Base-by-base conservation (phyloP, 2,888 invertebrate species). In the Eupithecia abbreviata region DNA sequence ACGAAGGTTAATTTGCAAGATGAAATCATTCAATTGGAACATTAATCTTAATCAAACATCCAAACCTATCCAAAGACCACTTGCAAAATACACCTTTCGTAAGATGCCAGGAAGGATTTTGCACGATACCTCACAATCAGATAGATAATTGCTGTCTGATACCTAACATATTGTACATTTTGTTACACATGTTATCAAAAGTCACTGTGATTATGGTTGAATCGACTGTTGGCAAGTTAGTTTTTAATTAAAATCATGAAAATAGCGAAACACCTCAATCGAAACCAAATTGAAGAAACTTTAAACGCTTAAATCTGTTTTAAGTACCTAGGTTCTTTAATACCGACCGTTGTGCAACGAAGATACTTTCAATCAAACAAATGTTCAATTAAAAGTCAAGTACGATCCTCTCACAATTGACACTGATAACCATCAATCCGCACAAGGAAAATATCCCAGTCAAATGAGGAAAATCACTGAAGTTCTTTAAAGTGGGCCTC, bases 401-500 rank as follows among this genome's bases (percentile, higher is more conserved):
- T 62, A 66, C 18, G 42, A 18, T 18, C 66, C 66, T 66, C 15
- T 66, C 66, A 51, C 70, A 66, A 66, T 66, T 66, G 66, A 66
- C 41, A 66, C 42, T 42, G 66, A 42, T 42, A 42, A 66, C 42
- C 66, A 66, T 62, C 43, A 18, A 7, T 58, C 55, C 55, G 55
- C 18, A 58, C n/a, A 30, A 72, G 49, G 66, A 72, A 49, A 72
- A 65, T 66, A 2, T 49, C 43, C 47, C 9, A 68, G 41, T 68
- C 47, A 72, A 65, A 76, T 13, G 65, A 73, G 76, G 69, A 76
- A 76, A 69, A 73, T 18, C 49, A 72, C 69, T 45, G 55, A 66
- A 70, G 45, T 58, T 45, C 30, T 41, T 55, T 58, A 13, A 55
- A 49, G 15, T 55, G 65, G 70, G 13, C 42, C 45, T 68, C 51